phyloP scores from a whole-genome alignment of 2,113 vertebrate genomes.

The Triplophysa dalaica region DNA sequence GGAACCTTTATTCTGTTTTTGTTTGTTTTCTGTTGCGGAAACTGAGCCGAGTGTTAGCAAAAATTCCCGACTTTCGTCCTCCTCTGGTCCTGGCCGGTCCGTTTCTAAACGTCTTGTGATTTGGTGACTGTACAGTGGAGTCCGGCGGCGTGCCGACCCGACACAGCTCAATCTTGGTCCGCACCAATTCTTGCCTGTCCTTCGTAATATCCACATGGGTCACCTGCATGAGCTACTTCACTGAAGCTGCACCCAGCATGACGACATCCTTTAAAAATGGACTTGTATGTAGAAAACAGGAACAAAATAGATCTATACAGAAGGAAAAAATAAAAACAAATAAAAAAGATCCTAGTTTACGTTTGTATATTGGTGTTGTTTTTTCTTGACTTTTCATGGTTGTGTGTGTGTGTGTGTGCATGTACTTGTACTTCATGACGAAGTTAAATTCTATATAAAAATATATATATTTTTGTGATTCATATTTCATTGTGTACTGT shows the following conservation, averaged over 20 bases:
- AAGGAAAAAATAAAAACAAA: conserved; percentile 70
- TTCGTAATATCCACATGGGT: conserved; percentile 66
- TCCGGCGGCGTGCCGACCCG: conserved; percentile 26
- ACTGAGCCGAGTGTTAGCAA: conserved; percentile 35
- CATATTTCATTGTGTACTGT: too few species aligned
- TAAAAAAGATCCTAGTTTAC: conserved; percentile 80
- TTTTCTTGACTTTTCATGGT: background rate
- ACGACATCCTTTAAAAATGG: conserved; percentile 74
- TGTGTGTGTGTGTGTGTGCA: background rate
- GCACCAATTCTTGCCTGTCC: conserved; percentile 54
- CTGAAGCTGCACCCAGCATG: conserved; percentile 81
- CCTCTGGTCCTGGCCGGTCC: conserved; percentile 45
- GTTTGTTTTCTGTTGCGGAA: conserved; percentile 23
- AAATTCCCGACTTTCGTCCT: conserved; percentile 27
- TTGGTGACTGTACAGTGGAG: conserved; percentile 53
- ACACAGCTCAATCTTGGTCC: conserved; percentile 24
- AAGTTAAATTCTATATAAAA: too few species aligned
- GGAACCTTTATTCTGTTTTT: conserved; percentile 15
- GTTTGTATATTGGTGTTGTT: conserved; percentile 67
- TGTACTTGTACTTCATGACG: background rate
- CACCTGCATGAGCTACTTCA: conserved; percentile 76
- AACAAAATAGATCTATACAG: conserved; percentile 64
- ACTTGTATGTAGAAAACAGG: conserved; percentile 71
- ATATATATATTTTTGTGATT: too few species aligned
- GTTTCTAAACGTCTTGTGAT: conserved; percentile 51